Evolutionary conservation across 37 sponge, comb jelly and placozoan species (phyloP), one percentile per base, ranked within the genome.

Genomic region (Eunapius fragilis): DNA sequence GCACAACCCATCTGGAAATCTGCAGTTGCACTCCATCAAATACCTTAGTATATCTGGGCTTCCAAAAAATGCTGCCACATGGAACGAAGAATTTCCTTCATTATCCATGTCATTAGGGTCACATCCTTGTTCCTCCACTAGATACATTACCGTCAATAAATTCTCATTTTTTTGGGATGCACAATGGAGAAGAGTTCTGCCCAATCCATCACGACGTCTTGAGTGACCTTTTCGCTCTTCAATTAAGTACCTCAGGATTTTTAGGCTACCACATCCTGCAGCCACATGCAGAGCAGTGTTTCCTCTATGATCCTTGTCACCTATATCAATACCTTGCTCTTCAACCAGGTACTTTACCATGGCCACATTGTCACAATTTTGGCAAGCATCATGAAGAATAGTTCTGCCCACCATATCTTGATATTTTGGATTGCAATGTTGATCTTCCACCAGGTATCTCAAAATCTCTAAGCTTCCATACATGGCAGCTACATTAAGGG

Each of bases 1-100:
- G n/a, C n/a, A n/a, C n/a, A n/a, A 45, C 7, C 9, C 9, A 9
- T 45, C 47, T 45, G 47, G 47, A 45, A 4, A 11, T 11, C 4
- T 45, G 7, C 9, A 11, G 4, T 9, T 45, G 4, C 9, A 4
- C 9, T 45, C 47, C 4, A 45, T 45, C 47, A 45, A 9, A 9
- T 45, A 45, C 47, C 4, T 45, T 9, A 45, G 47, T 19, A 92
- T 86, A 33, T 77, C 82, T 6, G 70, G 28, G 71, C 67, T 25
- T 27, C 96, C 92, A 25, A 74, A 30, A 32, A n/a, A 31, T 24
- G 92, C 89, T 2, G 96, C 93, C 5, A 95, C 12, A 49, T 95
- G 88, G 9, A 93, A 49, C 37, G 96, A 80, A 30, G 81, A 74
- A 37, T 80, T 79, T 5, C 82, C 90, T 69, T 86, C 48, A 23